These are phyloP conservation scores for Cremastinae sp. DNA, from an alignment of 2,888 invertebrate genomes.

Conservation along the genomic window DNA sequence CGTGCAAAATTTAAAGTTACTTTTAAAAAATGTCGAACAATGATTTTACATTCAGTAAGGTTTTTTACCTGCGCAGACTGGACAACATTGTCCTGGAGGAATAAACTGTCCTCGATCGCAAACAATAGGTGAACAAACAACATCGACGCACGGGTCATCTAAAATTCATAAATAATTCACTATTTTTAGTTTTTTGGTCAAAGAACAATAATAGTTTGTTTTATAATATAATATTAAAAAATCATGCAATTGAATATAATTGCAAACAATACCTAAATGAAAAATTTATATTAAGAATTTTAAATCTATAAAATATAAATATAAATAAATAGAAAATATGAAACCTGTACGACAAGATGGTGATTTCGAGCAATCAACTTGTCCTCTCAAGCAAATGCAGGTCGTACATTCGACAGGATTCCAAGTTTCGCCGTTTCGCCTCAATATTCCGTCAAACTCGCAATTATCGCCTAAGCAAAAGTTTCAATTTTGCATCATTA, in stretches of 20 bases:
- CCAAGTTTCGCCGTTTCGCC: slow-evolving; percentile 84
- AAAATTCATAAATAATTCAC: slow-evolving; percentile 27
- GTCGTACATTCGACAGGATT: slow-evolving; percentile 86
- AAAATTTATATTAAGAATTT: too few relatives aligned
- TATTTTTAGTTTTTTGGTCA: neutral
- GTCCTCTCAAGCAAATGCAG: slow-evolving; percentile 87
- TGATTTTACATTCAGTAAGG: too few relatives aligned
- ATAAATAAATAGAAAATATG: too few relatives aligned
- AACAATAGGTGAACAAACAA: slow-evolving; percentile 63
- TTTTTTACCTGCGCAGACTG: slow-evolving; percentile 79
- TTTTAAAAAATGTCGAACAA: neutral
- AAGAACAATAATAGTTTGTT: too few relatives aligned
- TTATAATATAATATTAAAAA: too few relatives aligned
- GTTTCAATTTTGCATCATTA: slow-evolving; percentile 7
- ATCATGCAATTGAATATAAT: neutral
- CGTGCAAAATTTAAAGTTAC: too few relatives aligned
- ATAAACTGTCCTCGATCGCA: slow-evolving; percentile 78
- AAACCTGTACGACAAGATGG: slow-evolving; percentile 62
- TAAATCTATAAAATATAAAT: too few relatives aligned
- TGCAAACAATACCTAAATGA: too few relatives aligned
- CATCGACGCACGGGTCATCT: slow-evolving; percentile 30
- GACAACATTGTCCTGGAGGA: slow-evolving; percentile 81
- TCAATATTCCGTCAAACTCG: slow-evolving; percentile 64
- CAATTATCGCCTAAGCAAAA: slow-evolving; percentile 54
- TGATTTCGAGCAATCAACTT: slow-evolving; percentile 81